Percentiles rank a stretch among this genome's conserved stretches.
Evolutionary conservation across 2,888 invertebrate genomes (phyloP).

Genomic region (Clitarchus hookeri): DNA sequence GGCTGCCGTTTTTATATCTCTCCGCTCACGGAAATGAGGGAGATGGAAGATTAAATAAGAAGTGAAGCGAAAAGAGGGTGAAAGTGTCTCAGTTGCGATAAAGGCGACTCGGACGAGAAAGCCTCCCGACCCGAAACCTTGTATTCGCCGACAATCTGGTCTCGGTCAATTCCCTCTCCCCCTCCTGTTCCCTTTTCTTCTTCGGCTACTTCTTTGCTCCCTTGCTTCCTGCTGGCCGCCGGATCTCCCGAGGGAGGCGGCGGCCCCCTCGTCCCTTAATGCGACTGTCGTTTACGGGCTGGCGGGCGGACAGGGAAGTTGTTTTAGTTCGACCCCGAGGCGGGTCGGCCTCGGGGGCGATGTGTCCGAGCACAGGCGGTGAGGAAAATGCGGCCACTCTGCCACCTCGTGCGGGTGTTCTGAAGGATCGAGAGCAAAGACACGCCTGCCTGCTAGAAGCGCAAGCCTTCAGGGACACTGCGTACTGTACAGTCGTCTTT

Average conservation of each 20-base stretch:
- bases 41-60: conserved; percentile 14
- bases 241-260: not conserved
- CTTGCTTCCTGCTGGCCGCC: not conserved
- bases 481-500: no score
- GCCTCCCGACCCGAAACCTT: not conserved
- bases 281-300: conserved; percentile 20
- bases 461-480: no score
- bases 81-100: conserved; percentile 14
- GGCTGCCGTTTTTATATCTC: not conserved
- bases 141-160: conserved; percentile 6
- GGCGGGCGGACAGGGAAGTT: conserved; percentile 18
- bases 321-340: conserved; percentile 17
- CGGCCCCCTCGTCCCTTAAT: not conserved
- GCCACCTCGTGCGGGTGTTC: no score
- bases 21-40: not conserved
- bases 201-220: not conserved
- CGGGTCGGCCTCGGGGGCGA: not conserved
- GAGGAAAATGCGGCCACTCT: no score
- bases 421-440: no score
- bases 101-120: not conserved
- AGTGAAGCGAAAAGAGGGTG: not conserved
- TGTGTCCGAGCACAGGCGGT: not conserved
- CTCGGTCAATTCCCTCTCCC: not conserved
- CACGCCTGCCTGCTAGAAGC: no score
- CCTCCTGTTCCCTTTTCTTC: not conserved